These are phyloP conservation scores for Theocolax elegans DNA, from an alignment of 1,140 invertebrate genomes.

Conservation along the genomic window DNA sequence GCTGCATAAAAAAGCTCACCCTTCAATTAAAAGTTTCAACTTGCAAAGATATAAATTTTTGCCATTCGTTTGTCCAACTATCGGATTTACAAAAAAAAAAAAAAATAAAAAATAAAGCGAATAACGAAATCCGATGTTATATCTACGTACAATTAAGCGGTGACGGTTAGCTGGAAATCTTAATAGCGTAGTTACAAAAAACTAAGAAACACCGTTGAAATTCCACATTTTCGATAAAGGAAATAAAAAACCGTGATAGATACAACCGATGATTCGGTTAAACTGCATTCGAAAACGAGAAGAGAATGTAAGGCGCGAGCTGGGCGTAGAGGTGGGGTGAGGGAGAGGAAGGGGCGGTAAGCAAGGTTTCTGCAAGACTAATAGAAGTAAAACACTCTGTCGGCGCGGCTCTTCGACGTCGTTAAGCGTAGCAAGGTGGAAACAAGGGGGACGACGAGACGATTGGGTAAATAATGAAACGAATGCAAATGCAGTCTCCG, in stretches of 20 bases:
- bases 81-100: background rate
- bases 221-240: no score
- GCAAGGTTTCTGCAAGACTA: constrained; percentile 10
- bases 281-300: no score
- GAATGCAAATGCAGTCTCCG: constrained; percentile 56
- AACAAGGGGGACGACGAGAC: constrained; percentile 48
- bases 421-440: constrained; percentile 41
- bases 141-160: no score
- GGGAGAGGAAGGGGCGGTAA: background rate
- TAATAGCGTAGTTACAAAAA: no score
- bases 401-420: background rate
- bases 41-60: background rate
- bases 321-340: background rate
- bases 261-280: no score
- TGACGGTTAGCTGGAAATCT: no score
- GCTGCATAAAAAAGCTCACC: constrained; percentile 10
- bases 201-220: no score
- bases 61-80: background rate
- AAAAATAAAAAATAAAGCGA: no score
- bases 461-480: constrained; percentile 60
- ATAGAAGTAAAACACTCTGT: constrained; percentile 39
- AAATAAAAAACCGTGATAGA: no score
- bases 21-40: constrained; percentile 16
- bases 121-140: no score
- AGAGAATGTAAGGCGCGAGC: no score